Conservation (phyloP, 2,888 invertebrate genomes). For the Capitulum mitella region DNA sequence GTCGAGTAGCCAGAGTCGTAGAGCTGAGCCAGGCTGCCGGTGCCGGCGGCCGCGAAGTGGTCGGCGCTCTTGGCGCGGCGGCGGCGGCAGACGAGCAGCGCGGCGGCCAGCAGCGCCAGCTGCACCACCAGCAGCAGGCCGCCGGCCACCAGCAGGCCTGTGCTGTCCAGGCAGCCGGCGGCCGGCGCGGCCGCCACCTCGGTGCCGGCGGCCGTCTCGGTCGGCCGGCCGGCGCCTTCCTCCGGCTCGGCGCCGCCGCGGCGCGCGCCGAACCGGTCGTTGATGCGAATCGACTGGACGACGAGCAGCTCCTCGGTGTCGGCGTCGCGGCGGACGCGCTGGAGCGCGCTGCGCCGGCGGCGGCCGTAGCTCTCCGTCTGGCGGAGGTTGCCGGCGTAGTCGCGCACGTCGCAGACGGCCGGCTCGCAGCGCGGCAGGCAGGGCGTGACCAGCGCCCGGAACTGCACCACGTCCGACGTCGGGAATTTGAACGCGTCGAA, state of each 20-base stretch:
- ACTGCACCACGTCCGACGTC: constrained; percentile 87
- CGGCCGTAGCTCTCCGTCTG: constrained; percentile 76
- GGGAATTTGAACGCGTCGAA: constrained; percentile 97
- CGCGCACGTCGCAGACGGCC: constrained; percentile 77
- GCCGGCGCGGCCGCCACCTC: background rate
- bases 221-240: constrained; percentile 34
- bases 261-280: constrained; percentile 57
- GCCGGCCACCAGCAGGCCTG: constrained; percentile 74
- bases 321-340: constrained; percentile 41
- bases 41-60: constrained; percentile 45
- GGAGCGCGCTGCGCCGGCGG: constrained; percentile 55
- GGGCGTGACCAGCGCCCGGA: constrained; percentile 88
- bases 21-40: constrained; percentile 74
- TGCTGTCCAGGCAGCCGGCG: constrained; percentile 59
- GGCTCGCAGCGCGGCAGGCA: constrained; percentile 91
- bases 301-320: constrained; percentile 70
- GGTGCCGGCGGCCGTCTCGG: constrained; percentile 9
- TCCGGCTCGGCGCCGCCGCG: constrained; percentile 34
- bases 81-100: constrained; percentile 74
- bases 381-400: constrained; percentile 71
- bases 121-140: constrained; percentile 79
- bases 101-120: constrained; percentile 75
- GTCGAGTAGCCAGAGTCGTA: constrained; percentile 56
- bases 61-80: constrained; percentile 54
- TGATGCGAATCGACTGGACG: constrained; percentile 84